These are phyloP conservation scores for Octomys mimax DNA, from an alignment of 2,797 vertebrate genomes.

Conservation along the genomic window DNA sequence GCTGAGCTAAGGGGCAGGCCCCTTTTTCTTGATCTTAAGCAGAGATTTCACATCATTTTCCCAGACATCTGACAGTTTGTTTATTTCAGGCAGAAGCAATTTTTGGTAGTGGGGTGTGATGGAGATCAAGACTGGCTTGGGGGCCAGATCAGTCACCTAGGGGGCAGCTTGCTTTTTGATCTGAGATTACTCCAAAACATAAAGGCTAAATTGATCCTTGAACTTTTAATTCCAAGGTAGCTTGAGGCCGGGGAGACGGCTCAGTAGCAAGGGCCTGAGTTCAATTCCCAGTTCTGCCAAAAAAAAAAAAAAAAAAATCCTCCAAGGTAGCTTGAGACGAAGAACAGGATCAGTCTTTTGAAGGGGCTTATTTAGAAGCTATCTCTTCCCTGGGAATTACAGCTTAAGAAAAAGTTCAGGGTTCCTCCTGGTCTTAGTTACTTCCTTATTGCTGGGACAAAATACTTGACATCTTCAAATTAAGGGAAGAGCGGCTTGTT, in stretches of 20 bases:
- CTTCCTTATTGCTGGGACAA: neutral
- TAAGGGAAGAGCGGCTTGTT: neutral
- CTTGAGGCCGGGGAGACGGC: neutral
- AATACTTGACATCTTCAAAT: neutral
- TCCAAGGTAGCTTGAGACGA: neutral
- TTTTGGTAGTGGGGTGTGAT: neutral
- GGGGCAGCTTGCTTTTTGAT: neutral
- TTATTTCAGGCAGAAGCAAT: neutral
- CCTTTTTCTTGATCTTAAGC: neutral
- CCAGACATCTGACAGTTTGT: neutral
- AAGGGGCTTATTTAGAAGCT: neutral
- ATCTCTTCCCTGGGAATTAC: neutral
- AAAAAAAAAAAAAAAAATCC: too few relatives aligned
- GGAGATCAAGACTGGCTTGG: neutral
- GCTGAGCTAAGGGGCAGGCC: too few relatives aligned
- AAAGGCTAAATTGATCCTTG: neutral
- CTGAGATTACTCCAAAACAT: neutral
- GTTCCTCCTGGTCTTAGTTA: neutral
- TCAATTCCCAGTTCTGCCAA: too few relatives aligned
- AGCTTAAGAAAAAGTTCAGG: neutral
- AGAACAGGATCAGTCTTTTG: neutral
- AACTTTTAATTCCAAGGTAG: neutral
- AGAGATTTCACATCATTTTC: constrained; percentile 35
- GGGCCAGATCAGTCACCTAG: neutral
- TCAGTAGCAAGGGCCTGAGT: too few relatives aligned